Conservation (phyloP, 2,888 invertebrate species). For the Thereva unica region DNA sequence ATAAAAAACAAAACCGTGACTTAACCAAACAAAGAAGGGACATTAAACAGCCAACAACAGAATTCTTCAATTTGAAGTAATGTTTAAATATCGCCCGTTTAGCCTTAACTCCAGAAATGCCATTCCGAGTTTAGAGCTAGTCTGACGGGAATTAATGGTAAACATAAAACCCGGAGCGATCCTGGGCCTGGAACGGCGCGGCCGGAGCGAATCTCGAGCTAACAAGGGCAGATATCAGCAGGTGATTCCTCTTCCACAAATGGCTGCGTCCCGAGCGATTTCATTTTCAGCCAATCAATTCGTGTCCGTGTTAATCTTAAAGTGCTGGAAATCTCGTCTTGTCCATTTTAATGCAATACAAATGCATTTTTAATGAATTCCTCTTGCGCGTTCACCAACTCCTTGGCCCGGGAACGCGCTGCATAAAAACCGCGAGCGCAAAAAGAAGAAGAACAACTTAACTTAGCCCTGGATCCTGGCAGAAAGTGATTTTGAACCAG, state of each 20-base stretch:
- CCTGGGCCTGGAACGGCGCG: too few relatives aligned
- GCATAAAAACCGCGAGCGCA: constrained; percentile 5
- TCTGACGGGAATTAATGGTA: too few relatives aligned
- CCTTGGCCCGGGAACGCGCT: constrained; percentile 13
- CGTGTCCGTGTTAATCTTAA: constrained; percentile 28
- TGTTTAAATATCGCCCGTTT: too few relatives aligned
- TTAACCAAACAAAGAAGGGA: too few relatives aligned
- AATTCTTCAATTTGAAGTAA: too few relatives aligned
- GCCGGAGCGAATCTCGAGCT: constrained; percentile 4
- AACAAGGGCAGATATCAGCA: constrained; percentile 17
- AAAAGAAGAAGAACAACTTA: constrained; percentile 1
- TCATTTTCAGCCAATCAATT: constrained; percentile 35
- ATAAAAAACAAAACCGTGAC: too few relatives aligned
- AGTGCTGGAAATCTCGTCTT: constrained; percentile 37
- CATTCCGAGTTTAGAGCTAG: too few relatives aligned
- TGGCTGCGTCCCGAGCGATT: constrained; percentile 25
- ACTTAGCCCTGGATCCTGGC: constrained; percentile 3
- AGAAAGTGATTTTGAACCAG: constrained; percentile 29
- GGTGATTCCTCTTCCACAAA: constrained; percentile 33
- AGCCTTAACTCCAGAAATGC: too few relatives aligned
- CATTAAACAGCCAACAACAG: too few relatives aligned
- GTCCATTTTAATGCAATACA: constrained; percentile 34
- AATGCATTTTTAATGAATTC: constrained; percentile 38
- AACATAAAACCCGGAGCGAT: too few relatives aligned
- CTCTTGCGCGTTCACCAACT: constrained; percentile 18